Base-by-base conservation (phyloP, 1,140 invertebrate species). In the Bombyx mandarina region DNA sequence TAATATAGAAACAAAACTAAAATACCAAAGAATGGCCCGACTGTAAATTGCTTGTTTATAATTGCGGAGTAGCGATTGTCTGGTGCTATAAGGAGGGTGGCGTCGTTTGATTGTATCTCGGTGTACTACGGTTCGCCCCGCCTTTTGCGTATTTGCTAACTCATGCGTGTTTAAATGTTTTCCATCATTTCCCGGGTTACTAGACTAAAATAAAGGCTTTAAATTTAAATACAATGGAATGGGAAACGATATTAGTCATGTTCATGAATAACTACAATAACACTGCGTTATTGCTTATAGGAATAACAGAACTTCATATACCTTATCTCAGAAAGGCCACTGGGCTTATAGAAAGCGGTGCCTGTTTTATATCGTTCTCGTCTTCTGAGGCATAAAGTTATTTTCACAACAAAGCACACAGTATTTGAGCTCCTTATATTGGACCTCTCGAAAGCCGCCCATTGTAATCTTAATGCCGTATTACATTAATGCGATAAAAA, bases 401-500 rank as follows among this genome's bases (percentile, higher is more conserved):
- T 86, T 82, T 78, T 77, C 79, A 80, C 83, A 84, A 84, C 83
- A 86, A 86, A 80, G 78, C 74, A 71, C 54, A 63, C 67, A 61
- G 64, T 62, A 71, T 76, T 69, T 70, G 71, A 82, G 77, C 78
- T 73, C 66, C 79, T 79, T 83, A 82, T 78, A 84, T 84, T 86
- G 80, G 77, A 75, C 77, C 77, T 81, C 74, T 82, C 79, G 76
- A 71, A 75, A 86, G 78, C 78, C 77, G 72, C 55, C 79, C 73
- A 83, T 86, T 86, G 83, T 86, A 73, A 83, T 84, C 83, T 82
- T 82, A 86, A 84, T 86, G 75, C 79, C 63, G 73, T 83, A 84
- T 83, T 81, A 84, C 83, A 84, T 84, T 86, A 84, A 86, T 86
- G 79, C 81, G 83, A 86, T 86, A 86, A 84, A 86, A 75, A 86